Conservation (phyloP, 2,113 vertebrate species). For the Bostrychus sinensis region DNA sequence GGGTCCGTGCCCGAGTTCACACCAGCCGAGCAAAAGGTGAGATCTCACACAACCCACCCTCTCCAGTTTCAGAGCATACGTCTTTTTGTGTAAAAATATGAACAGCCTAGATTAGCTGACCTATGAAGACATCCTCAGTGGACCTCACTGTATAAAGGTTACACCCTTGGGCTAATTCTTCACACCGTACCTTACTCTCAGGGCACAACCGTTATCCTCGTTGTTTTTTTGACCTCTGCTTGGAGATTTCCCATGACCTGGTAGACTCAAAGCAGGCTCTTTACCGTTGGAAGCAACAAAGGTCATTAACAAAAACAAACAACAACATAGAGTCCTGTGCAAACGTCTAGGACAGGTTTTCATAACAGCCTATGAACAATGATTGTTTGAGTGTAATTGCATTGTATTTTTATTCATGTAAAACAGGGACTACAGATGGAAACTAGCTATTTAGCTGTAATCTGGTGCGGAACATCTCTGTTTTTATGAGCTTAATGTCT, state of each 20-base stretch:
- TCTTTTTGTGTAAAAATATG: slow-evolving; percentile 23
- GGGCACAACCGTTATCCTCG: slow-evolving; percentile 9
- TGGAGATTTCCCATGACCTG: slow-evolving; percentile 18
- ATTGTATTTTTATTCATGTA: too few relatives aligned
- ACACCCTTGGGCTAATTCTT: slow-evolving; percentile 34
- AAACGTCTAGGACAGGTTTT: neutral
- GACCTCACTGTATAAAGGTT: slow-evolving; percentile 6
- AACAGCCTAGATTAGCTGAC: slow-evolving; percentile 22
- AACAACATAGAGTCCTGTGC: neutral
- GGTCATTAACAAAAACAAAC: slow-evolving; percentile 5
- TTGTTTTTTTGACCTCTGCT: slow-evolving; percentile 9
- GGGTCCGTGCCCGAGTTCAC: slow-evolving; percentile 95
- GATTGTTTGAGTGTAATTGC: neutral
- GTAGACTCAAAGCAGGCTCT: slow-evolving; percentile 5
- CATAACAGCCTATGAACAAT: too few relatives aligned
- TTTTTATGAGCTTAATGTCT: too few relatives aligned
- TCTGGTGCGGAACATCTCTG: too few relatives aligned
- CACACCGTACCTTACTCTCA: slow-evolving; percentile 7
- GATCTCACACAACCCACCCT: slow-evolving; percentile 35
- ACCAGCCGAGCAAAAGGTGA: slow-evolving; percentile 99
- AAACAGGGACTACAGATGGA: too few relatives aligned
- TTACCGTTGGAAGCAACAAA: neutral
- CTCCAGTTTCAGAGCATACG: slow-evolving; percentile 11
- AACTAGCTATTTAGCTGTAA: too few relatives aligned
- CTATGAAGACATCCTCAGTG: slow-evolving; percentile 28